These are phyloP conservation scores for Odocoileus virginianus DNA, from an alignment of 2,113 vertebrate genomes.

Conservation along the genomic window DNA sequence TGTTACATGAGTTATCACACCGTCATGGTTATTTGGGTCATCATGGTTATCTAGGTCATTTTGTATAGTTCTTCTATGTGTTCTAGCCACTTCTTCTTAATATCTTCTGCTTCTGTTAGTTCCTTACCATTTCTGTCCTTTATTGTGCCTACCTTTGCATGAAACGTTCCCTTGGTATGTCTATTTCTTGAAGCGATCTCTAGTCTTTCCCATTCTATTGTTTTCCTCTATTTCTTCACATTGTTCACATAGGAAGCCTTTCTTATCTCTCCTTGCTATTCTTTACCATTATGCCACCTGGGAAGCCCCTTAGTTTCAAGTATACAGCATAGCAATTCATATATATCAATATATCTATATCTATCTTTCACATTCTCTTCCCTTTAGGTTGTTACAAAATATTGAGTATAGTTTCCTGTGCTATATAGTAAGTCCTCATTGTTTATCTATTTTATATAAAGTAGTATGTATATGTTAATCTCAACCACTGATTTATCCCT, in stretches of 20 bases:
- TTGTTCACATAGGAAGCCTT: not conserved
- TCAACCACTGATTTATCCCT: not conserved
- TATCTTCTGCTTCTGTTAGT: not conserved
- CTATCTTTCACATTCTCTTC: not conserved
- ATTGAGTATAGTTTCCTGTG: not conserved
- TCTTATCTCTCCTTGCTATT: not conserved
- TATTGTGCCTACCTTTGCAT: not conserved
- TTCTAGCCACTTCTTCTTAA: not conserved
- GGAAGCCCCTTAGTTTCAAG: not conserved
- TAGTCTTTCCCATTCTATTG: not conserved
- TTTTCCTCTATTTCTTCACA: not conserved
- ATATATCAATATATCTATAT: not conserved
- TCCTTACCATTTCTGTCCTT: fast-evolving
- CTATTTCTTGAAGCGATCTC: not conserved
- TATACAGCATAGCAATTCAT: not conserved
- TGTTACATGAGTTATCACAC: not conserved
- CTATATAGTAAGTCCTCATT: not conserved
- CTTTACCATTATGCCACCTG: not conserved
- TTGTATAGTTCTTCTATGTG: not conserved
- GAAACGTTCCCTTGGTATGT: not conserved
- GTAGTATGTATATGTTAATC: not conserved
- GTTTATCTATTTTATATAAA: not conserved
- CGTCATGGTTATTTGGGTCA: not conserved
- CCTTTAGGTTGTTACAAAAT: not conserved
- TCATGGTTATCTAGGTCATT: not conserved